These are phyloP conservation scores for Noctua janthe DNA, from an alignment of 2,888 invertebrate genomes.

Conservation along the genomic window DNA sequence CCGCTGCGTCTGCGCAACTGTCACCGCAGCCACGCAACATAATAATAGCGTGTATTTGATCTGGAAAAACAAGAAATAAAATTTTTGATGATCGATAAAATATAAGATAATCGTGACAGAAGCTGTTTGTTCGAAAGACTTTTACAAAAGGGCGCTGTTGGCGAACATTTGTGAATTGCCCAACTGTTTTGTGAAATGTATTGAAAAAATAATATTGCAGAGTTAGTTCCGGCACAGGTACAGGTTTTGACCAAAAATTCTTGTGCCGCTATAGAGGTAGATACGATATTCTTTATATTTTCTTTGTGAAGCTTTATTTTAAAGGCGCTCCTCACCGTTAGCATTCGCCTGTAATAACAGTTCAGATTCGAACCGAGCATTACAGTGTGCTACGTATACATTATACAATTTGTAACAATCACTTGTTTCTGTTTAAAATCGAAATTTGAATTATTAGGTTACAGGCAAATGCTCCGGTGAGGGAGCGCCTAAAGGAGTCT, in stretches of 20 bases:
- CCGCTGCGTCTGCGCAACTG: constrained; percentile 77
- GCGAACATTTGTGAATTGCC: not conserved
- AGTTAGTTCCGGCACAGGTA: not conserved
- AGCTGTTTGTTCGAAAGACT: not conserved
- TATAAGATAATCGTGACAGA: not conserved
- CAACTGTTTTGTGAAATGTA: not conserved
- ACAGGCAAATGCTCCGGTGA: too few species aligned
- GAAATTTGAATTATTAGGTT: too few species aligned
- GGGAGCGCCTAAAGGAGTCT: too few species aligned
- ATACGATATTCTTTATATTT: too few species aligned
- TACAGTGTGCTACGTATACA: too few species aligned
- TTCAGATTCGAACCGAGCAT: too few species aligned
- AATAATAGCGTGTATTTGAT: constrained; percentile 70
- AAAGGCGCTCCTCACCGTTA: too few species aligned
- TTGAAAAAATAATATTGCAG: not conserved
- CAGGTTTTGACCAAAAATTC: not conserved
- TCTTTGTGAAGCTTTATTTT: too few species aligned
- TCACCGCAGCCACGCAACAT: constrained; percentile 74
- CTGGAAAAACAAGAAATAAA: constrained; percentile 71
- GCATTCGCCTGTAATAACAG: too few species aligned
- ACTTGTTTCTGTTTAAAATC: too few species aligned
- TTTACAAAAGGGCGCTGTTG: not conserved
- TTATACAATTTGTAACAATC: too few species aligned
- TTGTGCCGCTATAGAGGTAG: not conserved
- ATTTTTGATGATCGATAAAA: not conserved